Percentiles rank a stretch among this genome's conserved stretches.
phyloP scores from a whole-genome alignment of 2,797 vertebrate genomes.

The Scolopax bukidnonensis region DNA sequence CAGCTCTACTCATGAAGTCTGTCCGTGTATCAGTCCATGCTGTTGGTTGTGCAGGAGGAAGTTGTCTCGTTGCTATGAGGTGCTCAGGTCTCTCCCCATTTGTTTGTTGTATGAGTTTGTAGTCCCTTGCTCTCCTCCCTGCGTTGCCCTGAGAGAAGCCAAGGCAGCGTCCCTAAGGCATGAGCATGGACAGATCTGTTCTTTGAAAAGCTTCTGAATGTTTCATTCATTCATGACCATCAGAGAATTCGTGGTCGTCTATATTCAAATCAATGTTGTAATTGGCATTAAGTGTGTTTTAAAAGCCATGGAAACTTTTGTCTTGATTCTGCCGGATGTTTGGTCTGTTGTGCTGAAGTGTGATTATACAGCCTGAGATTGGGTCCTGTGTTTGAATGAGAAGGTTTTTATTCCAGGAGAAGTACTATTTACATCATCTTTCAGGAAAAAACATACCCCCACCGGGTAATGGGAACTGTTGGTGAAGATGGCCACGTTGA shows the following conservation, averaged over 20 bases:
- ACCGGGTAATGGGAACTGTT: neutral
- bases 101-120: neutral
- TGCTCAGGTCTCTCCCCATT: neutral
- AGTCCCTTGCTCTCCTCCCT: neutral
- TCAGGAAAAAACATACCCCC: neutral
- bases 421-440: neutral
- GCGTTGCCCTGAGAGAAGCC: neutral
- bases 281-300: neutral
- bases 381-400: neutral
- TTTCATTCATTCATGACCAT: neutral
- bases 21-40: neutral
- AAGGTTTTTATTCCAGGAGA: neutral
- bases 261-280: neutral
- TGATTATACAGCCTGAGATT: neutral
- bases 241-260: neutral
- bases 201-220: neutral
- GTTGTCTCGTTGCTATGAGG: neutral
- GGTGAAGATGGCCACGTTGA: neutral
- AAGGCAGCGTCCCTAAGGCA: neutral
- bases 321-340: neutral
- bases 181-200: neutral
- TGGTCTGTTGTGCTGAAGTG: neutral
- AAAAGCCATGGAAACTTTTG: neutral
- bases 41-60: neutral
- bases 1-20: neutral